Evolutionary conservation across 2,888 invertebrate species (phyloP), one percentile per base, ranked within the genome.

Genomic region (Chrysina gloriosa): DNA sequence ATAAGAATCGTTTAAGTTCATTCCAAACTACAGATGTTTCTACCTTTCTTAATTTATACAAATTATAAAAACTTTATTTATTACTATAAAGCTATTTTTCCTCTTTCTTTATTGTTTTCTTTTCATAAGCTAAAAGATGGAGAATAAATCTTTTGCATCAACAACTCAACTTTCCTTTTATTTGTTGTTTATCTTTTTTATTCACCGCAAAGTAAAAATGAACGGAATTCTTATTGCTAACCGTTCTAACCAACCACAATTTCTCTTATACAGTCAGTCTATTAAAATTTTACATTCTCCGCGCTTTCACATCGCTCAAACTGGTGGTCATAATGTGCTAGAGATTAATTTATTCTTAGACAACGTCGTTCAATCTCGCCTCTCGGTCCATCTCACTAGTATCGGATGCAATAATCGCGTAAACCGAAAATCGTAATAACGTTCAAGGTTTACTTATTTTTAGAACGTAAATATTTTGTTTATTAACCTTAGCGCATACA

Each of bases 271-370:
- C 9, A 39, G n/a, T 3, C 48, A 5, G 7, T 23, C 2, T 23
- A 48, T 23, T 50, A 27, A 23, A 23, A 45, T 27, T n/a, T 23
- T 16, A 58, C 58, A 61, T 61, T 61, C 58, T 61, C 42, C 42
- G 7, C 27, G 45, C 58, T 61, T 61, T 61, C 58, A 61, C 58
- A 61, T 61, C 27, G 39, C 6, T 21, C 9, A 19, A 16, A 16
- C 25, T 48, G 9, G 11, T 11, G 16, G 31, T 29, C 34, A 21
- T 19, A n/a, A 56, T 7, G 23, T 7, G 19, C 3, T 36, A 16
- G 23, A 21, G 23, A 6, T 36, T 27, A n/a, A n/a, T n/a, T n/a
- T n/a, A n/a, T n/a, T n/a, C n/a, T n/a, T n/a, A n/a, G n/a, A 39
- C 11, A n/a, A n/a, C n/a, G n/a, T n/a, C n/a, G n/a, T n/a, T n/a